Evolutionary conservation across 2,888 invertebrate genomes (phyloP).

Genomic region (Diogma glabrata): DNA sequence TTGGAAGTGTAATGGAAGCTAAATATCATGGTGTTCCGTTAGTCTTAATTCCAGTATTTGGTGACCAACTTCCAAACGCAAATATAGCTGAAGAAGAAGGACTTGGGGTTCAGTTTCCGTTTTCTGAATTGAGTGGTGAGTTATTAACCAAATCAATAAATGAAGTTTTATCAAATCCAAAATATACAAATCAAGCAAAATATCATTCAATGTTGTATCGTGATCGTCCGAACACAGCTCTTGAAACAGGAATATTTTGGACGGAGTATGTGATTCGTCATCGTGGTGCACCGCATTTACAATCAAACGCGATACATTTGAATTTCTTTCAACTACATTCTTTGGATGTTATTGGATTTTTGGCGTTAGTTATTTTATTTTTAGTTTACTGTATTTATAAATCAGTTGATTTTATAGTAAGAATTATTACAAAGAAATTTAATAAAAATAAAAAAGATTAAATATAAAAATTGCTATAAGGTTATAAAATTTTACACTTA

Average conservation of each 20-base stretch:
- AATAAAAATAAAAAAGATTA: too few species aligned
- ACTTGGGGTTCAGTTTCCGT: not conserved
- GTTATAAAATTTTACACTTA: too few species aligned
- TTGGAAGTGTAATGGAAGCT: not conserved
- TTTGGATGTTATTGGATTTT: not conserved
- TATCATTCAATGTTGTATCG: slow-evolving; percentile 31
- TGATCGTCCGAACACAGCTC: slow-evolving; percentile 24
- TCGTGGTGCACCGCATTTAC: slow-evolving; percentile 9
- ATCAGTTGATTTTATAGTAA: too few species aligned
- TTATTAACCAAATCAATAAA: slow-evolving; percentile 18
- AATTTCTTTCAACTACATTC: not conserved
- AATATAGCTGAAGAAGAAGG: not conserved
- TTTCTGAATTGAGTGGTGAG: slow-evolving; percentile 7
- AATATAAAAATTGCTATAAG: too few species aligned
- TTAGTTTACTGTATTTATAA: too few species aligned
- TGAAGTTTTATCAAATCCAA: slow-evolving; percentile 23
- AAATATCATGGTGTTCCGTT: not conserved
- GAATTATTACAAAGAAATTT: too few species aligned
- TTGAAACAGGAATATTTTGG: slow-evolving; percentile 44
- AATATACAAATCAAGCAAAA: slow-evolving; percentile 27
- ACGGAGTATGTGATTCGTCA: slow-evolving; percentile 45
- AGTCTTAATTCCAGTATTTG: not conserved
- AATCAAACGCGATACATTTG: not conserved
- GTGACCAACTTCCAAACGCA: not conserved
- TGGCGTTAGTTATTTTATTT: too few species aligned